phyloP scores from a whole-genome alignment of 1,140 invertebrate genomes.

The Chelonus insularis region DNA sequence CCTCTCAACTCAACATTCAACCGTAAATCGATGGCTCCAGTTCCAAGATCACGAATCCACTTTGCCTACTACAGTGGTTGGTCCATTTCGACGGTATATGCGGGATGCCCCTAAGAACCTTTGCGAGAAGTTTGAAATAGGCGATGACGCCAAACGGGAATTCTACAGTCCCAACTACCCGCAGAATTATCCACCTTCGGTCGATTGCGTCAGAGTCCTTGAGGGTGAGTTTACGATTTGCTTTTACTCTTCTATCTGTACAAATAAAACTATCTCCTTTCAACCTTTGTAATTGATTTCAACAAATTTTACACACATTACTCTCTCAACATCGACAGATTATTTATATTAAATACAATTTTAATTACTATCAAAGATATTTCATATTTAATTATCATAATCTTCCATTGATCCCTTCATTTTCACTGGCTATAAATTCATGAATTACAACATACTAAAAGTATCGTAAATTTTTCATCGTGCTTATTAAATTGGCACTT shows the following conservation, averaged over 20 bases:
- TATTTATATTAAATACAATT: too few relatives aligned
- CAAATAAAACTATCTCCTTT: background rate
- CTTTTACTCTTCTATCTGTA: background rate
- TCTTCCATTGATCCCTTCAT: too few relatives aligned
- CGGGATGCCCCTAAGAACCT: slow-evolving; percentile 41
- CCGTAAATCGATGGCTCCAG: slow-evolving; percentile 17
- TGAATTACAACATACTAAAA: too few relatives aligned
- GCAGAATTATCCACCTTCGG: slow-evolving; percentile 70
- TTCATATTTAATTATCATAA: too few relatives aligned
- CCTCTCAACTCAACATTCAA: background rate
- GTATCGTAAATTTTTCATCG: too few relatives aligned
- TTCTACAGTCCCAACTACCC: slow-evolving; percentile 79
- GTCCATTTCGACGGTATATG: slow-evolving; percentile 42
- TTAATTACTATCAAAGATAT: too few relatives aligned
- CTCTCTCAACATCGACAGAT: too few relatives aligned
- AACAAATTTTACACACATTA: slow-evolving; percentile 27
- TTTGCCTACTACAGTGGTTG: slow-evolving; percentile 28
- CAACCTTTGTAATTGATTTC: background rate
- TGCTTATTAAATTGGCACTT: too few relatives aligned
- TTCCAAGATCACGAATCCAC: background rate
- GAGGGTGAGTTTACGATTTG: slow-evolving; percentile 63
- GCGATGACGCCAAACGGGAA: slow-evolving; percentile 63
- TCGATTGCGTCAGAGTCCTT: slow-evolving; percentile 71
- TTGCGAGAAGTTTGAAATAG: slow-evolving; percentile 64
- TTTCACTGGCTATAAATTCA: too few relatives aligned